phyloP scores from a whole-genome alignment of 2,113 vertebrate genomes.

The Hippocampus barbouri region DNA sequence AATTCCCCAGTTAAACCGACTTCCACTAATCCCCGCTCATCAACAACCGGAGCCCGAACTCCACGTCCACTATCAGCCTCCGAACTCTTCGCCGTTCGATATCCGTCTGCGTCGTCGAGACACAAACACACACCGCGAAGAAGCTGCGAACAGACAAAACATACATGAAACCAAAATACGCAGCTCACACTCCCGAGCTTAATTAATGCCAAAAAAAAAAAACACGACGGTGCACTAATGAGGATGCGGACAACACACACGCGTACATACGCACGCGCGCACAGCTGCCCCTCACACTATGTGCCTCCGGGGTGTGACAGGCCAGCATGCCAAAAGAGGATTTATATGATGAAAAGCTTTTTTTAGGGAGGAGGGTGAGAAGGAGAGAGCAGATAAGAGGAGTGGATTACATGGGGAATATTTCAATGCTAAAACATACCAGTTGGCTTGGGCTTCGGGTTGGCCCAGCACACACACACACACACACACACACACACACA shows the following conservation, averaged over 20 bases:
- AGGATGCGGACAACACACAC: slow-evolving; percentile 38
- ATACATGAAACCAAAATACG: slow-evolving; percentile 2
- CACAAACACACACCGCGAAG: background rate
- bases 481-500: slow-evolving; percentile 22
- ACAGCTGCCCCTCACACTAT: slow-evolving; percentile 65
- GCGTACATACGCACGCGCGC: slow-evolving; percentile 18
- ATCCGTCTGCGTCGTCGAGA: background rate
- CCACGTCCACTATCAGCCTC: background rate
- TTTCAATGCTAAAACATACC: slow-evolving; percentile 64
- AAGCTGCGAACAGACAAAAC: background rate
- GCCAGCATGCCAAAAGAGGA: slow-evolving; percentile 67
- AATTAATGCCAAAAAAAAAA: slow-evolving; percentile 55
- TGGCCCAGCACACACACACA: slow-evolving; percentile 17
- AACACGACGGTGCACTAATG: slow-evolving; percentile 59
- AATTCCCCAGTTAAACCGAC: background rate
- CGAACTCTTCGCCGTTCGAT: background rate
- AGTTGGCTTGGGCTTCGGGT: slow-evolving; percentile 49
- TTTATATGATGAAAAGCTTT: slow-evolving; percentile 69
- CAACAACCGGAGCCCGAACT: background rate
- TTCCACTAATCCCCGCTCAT: background rate
- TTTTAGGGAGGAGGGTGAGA: slow-evolving; percentile 51
- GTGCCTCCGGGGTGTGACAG: slow-evolving; percentile 65
- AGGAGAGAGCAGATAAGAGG: slow-evolving; percentile 55
- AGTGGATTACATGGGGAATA: slow-evolving; percentile 71
- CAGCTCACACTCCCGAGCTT: slow-evolving; percentile 25